These are phyloP conservation scores for Drosophila prosaltans DNA, from an alignment of 1,140 invertebrate genomes.

Conservation along the genomic window DNA sequence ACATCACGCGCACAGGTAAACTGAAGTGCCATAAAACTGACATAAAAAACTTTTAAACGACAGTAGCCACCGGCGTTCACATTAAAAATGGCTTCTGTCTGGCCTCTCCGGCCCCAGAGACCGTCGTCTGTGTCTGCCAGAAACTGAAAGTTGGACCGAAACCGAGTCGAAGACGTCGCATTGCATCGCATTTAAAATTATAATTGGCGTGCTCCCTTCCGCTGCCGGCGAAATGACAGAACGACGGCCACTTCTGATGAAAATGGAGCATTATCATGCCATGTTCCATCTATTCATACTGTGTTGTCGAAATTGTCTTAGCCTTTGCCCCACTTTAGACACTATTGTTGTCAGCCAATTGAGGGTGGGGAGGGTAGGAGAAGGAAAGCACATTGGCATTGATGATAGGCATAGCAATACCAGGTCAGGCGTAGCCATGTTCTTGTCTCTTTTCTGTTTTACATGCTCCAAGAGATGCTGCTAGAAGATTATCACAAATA, in stretches of 20 bases:
- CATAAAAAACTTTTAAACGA: conserved; percentile 26
- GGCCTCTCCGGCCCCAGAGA: not conserved
- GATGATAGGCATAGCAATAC: no score
- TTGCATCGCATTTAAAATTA: conserved; percentile 64
- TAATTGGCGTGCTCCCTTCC: conserved; percentile 66
- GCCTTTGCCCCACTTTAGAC: conserved; percentile 6
- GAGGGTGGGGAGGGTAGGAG: not conserved
- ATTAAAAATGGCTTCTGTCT: conserved; percentile 46
- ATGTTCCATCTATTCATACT: conserved; percentile 35
- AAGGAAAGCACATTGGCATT: not conserved
- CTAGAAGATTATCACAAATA: not conserved
- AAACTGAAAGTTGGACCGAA: conserved; percentile 60
- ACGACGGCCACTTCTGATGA: conserved; percentile 24
- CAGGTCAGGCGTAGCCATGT: not conserved
- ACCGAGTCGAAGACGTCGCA: not conserved
- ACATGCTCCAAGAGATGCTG: not conserved
- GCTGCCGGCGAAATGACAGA: not conserved
- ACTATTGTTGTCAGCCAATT: conserved; percentile 11
- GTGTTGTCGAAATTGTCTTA: conserved; percentile 18
- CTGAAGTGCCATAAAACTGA: conserved; percentile 22
- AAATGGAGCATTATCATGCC: conserved; percentile 61
- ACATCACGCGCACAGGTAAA: conserved; percentile 58
- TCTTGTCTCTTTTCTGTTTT: not conserved
- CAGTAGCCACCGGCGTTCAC: conserved; percentile 29
- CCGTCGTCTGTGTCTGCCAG: not conserved